Base-by-base conservation (phyloP, 2,113 vertebrate genomes). In the Anser brachyrhynchus region DNA sequence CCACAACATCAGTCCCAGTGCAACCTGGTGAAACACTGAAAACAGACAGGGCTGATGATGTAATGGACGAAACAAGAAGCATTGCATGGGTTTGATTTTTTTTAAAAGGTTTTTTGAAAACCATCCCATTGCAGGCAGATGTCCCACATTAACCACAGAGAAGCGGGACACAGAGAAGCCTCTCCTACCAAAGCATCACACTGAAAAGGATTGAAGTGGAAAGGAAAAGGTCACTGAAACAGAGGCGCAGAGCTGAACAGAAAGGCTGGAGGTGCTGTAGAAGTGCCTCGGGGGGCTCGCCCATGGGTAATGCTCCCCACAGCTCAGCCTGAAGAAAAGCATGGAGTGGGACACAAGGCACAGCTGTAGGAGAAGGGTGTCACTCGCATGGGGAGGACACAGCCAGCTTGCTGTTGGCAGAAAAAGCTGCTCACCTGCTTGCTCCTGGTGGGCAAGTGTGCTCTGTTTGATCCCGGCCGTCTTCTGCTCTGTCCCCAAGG, bases 361-460 rank as follows among this genome's bases (percentile, higher is more conserved):
- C 26, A 58, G 44, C 31, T 0, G 0, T 43, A 64, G 29, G 29
- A 61, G 46, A 73, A 43, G 5, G 55, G 72, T 41, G 41, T n/a
- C 0, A 2, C 33, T 29, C 78, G 73, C 61, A 35, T 75, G 69
- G 39, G 46, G 43, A 93, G 46, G 65, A 81, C 54, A 29, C 43
- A 72, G 90, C 85, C 83, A 81, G 90, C 23, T 61, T 92, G 52
- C 85, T 92, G 85, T 93, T 92, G 95, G 83, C 41, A 54, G 61
- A 57, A 93, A 79, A 87, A 92, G 72, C 1, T 0, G 52, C 43
- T 93, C 92, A 88, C 88, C 84, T 93, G 69, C 65, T 46, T 49
- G 25, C 33, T 74, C 54, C 55, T 29, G 37, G 37, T 39, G 39
- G 62, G 62, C 11, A 20, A 65, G 37, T 28, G 26, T 15, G 17